These are phyloP conservation scores for Bradypus variegatus DNA, from an alignment of 2,797 vertebrate genomes.

Conservation along the genomic window DNA sequence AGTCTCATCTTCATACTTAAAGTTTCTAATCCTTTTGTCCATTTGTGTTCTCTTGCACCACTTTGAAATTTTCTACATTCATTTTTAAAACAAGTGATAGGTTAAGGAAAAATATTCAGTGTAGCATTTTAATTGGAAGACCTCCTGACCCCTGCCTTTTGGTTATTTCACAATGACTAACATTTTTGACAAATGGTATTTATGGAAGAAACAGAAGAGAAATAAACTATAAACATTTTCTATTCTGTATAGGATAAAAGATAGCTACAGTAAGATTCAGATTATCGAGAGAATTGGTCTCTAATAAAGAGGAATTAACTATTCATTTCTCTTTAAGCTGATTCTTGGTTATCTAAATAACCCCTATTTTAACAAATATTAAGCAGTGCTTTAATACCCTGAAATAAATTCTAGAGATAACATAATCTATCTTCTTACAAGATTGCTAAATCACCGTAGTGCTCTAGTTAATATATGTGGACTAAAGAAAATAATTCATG, in stretches of 20 bases:
- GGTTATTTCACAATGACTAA: slow-evolving; percentile 20
- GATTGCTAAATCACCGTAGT: slow-evolving; percentile 9
- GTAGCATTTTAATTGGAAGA: slow-evolving; percentile 32
- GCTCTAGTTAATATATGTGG: background rate
- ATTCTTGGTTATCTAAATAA: slow-evolving; percentile 22
- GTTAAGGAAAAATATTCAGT: slow-evolving; percentile 3
- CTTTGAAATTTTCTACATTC: slow-evolving; percentile 39
- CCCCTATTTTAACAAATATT: background rate
- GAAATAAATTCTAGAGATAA: slow-evolving; percentile 43
- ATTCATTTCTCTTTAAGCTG: slow-evolving; percentile 38
- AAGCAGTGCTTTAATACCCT: slow-evolving; percentile 9
- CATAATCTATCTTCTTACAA: background rate
- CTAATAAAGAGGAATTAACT: slow-evolving; percentile 21
- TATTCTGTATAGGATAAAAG: slow-evolving; percentile 2
- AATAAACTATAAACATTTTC: slow-evolving; percentile 17
- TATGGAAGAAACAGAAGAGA: slow-evolving; percentile 31
- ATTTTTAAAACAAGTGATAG: slow-evolving; percentile 7
- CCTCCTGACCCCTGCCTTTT: background rate
- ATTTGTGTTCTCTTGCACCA: slow-evolving; percentile 16
- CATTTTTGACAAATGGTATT: background rate
- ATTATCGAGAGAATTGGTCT: slow-evolving; percentile 12
- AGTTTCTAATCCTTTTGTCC: slow-evolving; percentile 31
- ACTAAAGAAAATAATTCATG: slow-evolving; percentile 39
- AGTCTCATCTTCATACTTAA: slow-evolving; percentile 33
- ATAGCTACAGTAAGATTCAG: background rate